phyloP scores from a whole-genome alignment of 2,113 vertebrate genomes.

The Leptodactylus fuscus region DNA sequence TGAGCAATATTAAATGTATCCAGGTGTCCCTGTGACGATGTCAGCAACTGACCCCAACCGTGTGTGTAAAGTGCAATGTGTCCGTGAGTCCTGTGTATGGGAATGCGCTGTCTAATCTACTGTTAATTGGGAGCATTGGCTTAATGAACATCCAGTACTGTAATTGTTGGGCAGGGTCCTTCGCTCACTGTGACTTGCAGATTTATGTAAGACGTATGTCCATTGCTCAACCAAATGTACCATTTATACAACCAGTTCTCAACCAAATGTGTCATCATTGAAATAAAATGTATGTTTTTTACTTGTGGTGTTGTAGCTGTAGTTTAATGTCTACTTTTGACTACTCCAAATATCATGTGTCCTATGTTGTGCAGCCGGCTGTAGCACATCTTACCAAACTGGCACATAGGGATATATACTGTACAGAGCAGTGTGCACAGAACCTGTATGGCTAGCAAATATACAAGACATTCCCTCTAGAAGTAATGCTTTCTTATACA shows the following conservation, averaged over 20 bases:
- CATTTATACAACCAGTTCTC: slow-evolving; percentile 1
- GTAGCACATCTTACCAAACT: background rate
- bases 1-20: slow-evolving; percentile 45
- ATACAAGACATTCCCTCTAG: no score
- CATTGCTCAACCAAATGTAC: slow-evolving; percentile 26
- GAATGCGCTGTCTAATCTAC: background rate
- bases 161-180: background rate
- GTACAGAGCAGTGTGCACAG: no score
- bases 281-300: slow-evolving; percentile 42
- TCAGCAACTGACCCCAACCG: background rate
- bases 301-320: background rate
- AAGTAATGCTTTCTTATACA: no score
- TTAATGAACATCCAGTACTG: slow-evolving; percentile 30
- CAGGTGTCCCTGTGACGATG: slow-evolving; percentile 20
- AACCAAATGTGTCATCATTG: background rate
- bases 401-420: background rate
- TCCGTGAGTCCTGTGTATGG: slow-evolving; percentile 12
- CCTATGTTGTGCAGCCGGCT: background rate
- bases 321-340: background rate
- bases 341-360: no score
- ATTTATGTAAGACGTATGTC: background rate
- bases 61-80: slow-evolving; percentile 23
- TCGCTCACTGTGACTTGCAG: slow-evolving; percentile 20
- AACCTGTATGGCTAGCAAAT: no score
- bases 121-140: slow-evolving; percentile 4